Conservation (phyloP, 1,140 invertebrate species). For the Caerostris extrusa region DNA sequence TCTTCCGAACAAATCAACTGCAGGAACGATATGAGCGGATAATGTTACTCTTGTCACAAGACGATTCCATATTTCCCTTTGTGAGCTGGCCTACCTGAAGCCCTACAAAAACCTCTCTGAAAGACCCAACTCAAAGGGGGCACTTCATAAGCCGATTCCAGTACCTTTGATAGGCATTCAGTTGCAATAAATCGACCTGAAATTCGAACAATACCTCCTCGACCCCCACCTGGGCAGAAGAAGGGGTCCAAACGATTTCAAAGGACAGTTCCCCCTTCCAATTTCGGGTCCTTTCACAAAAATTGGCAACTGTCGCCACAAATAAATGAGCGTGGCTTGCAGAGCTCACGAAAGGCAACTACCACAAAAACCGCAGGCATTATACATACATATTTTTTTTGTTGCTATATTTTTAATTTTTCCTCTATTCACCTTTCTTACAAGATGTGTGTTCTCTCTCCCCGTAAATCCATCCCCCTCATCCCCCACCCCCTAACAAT, state of each 20-base stretch:
- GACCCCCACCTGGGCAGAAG: slow-evolving; percentile 23
- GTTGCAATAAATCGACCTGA: slow-evolving; percentile 65
- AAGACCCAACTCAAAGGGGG: background rate
- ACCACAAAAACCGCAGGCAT: slow-evolving; percentile 28
- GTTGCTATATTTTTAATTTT: background rate
- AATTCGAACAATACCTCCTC: slow-evolving; percentile 54
- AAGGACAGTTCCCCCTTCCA: background rate
- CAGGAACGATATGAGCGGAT: background rate
- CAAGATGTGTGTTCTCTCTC: background rate
- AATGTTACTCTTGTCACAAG: background rate
- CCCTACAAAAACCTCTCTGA: background rate
- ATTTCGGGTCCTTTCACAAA: slow-evolving; percentile 36
- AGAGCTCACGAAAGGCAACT: background rate
- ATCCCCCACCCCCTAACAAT: slow-evolving; percentile 37
- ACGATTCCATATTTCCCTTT: background rate
- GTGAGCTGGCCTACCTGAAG: background rate
- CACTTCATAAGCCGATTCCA: slow-evolving; percentile 56
- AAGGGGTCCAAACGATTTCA: background rate
- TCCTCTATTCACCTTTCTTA: background rate
- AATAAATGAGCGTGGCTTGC: slow-evolving; percentile 55
- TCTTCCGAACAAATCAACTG: background rate
- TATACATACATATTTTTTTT: background rate
- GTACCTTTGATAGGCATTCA: slow-evolving; percentile 23
- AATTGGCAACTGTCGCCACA: slow-evolving; percentile 66
- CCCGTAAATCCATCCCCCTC: background rate